These are phyloP conservation scores for Callitettix versicolor DNA, from an alignment of 1,140 invertebrate genomes.

Conservation along the genomic window DNA sequence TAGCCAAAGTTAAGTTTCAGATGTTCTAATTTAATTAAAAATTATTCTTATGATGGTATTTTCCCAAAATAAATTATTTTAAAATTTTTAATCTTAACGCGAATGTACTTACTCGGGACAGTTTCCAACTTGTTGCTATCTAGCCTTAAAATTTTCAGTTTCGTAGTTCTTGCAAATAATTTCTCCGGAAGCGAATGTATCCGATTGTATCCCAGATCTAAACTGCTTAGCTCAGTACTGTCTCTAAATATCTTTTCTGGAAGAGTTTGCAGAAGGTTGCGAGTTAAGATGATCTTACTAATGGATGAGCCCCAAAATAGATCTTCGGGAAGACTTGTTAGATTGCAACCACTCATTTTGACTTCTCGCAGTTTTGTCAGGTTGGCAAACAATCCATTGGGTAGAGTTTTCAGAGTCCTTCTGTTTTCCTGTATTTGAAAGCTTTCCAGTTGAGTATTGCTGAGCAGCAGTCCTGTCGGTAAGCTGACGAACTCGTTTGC, in stretches of 20 bases:
- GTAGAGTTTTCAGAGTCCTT: conserved; percentile 40
- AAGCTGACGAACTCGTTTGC: conserved; percentile 46
- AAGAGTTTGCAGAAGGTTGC: conserved; percentile 42
- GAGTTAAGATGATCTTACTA: conserved; percentile 40
- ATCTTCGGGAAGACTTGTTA: conserved; percentile 41
- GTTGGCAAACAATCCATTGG: conserved; percentile 41
- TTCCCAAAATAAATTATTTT: too few species aligned
- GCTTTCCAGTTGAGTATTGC: conserved; percentile 39
- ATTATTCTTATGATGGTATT: conserved; percentile 5
- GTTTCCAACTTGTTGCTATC: conserved; percentile 8
- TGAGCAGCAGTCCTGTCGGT: conserved; percentile 42
- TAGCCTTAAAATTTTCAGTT: conserved; percentile 3
- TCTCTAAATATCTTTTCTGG: conserved; percentile 43
- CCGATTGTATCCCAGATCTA: conserved; percentile 43
- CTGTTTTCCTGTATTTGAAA: conserved; percentile 45
- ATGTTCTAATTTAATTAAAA: too few species aligned
- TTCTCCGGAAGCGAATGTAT: conserved; percentile 27
- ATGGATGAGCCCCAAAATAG: conserved; percentile 45
- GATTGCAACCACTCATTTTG: conserved; percentile 36
- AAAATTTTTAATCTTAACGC: too few species aligned
- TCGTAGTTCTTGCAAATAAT: conserved; percentile 3
- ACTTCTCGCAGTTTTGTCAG: conserved; percentile 40
- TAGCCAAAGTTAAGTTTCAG: too few species aligned
- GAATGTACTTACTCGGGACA: conserved; percentile 41
- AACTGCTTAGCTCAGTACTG: conserved; percentile 38